Evolutionary conservation across 2,797 vertebrate species (phyloP).

Genomic region (Trachurus trachurus): DNA sequence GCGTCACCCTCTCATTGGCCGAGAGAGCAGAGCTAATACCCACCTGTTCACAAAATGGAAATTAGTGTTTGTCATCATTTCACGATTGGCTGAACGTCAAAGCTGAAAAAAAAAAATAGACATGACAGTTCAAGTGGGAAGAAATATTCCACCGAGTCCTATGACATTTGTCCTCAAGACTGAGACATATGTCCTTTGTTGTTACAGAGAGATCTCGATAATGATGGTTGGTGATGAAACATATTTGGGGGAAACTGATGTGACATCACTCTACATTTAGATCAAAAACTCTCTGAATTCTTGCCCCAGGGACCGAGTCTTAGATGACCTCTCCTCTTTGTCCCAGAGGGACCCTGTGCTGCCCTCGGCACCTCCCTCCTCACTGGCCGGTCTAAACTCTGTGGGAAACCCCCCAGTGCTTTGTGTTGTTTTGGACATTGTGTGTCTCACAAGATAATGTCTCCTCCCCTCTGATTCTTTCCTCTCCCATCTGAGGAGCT

Average conservation of each 20-base stretch:
- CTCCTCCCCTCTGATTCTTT: conserved; percentile 66
- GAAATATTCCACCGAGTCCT: background rate
- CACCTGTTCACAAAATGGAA: conserved; percentile 54
- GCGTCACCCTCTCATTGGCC: conserved; percentile 42
- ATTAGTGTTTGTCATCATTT: conserved; percentile 50
- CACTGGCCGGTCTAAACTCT: conserved; percentile 73
- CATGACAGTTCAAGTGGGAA: background rate
- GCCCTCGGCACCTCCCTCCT: conserved; percentile 68
- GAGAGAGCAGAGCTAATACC: conserved; percentile 68
- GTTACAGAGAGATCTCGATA: background rate
- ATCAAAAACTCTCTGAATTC: conserved; percentile 55
- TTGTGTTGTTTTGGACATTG: conserved; percentile 74
- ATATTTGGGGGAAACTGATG: background rate
- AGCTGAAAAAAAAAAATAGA: background rate
- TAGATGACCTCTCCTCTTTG: conserved; percentile 75
- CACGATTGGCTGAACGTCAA: conserved; percentile 49
- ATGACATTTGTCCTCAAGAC: background rate
- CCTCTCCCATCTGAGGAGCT: conserved; percentile 55
- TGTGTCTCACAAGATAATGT: conserved; percentile 78
- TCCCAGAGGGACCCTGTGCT: conserved; percentile 59
- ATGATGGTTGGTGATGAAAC: background rate
- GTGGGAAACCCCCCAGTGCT: conserved; percentile 78
- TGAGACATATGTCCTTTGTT: background rate
- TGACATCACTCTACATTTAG: conserved; percentile 36
- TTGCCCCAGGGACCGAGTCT: conserved; percentile 43